Evolutionary conservation across 2,113 vertebrate genomes (phyloP), one percentile per base, ranked within the genome.

Genomic region (Alethe castanea): DNA sequence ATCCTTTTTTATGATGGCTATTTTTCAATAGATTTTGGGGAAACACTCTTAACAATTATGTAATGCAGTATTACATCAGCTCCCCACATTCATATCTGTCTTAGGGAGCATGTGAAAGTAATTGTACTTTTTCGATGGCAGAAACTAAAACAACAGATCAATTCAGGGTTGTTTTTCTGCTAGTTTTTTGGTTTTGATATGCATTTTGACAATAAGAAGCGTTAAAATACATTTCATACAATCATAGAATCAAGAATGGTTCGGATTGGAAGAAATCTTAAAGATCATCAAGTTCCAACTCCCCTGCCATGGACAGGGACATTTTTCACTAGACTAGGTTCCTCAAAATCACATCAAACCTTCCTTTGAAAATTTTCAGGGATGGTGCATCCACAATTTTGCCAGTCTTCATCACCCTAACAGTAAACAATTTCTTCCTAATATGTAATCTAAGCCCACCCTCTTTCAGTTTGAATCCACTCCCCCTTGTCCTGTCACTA

Each of bases 1-100:
- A 14, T 8, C 5, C 4, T 35, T 52, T 78, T 72, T 33, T 67
- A 28, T 35, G 8, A 44, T 56, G 14, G 2, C 0, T 0, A 9
- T 50, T 82, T 67, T 62, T 57, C 36, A 12, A 33, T 6, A 19
- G 15, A 29, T 78, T 45, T 78, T 15, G 20, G 9, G 20, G 8
- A 56, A 79, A 50, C 6, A 31, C 6, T 16, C 0, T 40, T 40
- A 82, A 25, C 4, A 35, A 40, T 33, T 45, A 13, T 7, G 9
- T 50, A 61, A 56, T 5, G 2, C 12, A 72, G 7, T 48, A 28
- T 42, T 53, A 8, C 9, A 18, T 38, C 11, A 22, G 2, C 70
- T 88, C 60, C 15, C 18, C 33, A 64, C 6, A 26, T 16, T 33
- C 7, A 8, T 3, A 20, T 50, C 6, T 35, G 7, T 61, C 35